Evolutionary conservation across 2,888 invertebrate genomes (phyloP).

Genomic region (Patella pellucida): DNA sequence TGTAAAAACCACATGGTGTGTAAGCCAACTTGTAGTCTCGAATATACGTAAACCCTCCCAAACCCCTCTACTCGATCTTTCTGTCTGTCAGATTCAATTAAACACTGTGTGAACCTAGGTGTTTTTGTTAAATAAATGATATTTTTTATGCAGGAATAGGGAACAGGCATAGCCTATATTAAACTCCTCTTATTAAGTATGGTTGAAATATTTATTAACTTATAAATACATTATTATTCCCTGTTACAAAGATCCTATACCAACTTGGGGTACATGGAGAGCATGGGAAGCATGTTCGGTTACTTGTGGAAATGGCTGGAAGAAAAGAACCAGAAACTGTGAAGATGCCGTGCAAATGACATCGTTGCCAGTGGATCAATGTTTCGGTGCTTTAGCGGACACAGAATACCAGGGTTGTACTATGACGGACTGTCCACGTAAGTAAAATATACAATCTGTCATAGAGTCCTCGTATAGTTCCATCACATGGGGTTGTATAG

Average conservation of each 20-base stretch:
- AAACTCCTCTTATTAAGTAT: no score
- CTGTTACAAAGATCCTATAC: slow-evolving; percentile 38
- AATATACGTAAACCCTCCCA: no score
- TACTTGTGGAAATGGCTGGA: slow-evolving; percentile 55
- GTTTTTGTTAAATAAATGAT: no score
- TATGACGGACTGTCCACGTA: slow-evolving; percentile 54
- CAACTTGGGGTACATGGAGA: slow-evolving; percentile 55
- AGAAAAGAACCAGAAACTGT: slow-evolving; percentile 46
- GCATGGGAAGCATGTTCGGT: slow-evolving; percentile 58
- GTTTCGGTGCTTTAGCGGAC: slow-evolving; percentile 47
- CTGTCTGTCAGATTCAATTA: no score
- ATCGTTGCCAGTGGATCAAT: slow-evolving; percentile 40
- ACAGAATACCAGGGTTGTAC: slow-evolving; percentile 51
- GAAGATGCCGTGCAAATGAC: slow-evolving; percentile 41
- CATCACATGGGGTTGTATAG: no score
- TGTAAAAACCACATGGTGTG: no score
- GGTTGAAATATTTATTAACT: no score
- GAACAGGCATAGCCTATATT: no score
- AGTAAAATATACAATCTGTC: slow-evolving; percentile 25
- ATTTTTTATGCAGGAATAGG: no score
- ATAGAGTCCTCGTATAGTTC: neutral
- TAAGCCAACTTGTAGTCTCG: no score
- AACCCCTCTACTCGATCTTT: no score
- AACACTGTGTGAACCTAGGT: no score
- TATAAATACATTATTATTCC: neutral